These are phyloP conservation scores for Enteromius thamalakanensis DNA, from an alignment of 2,797 vertebrate genomes.

Conservation along the genomic window DNA sequence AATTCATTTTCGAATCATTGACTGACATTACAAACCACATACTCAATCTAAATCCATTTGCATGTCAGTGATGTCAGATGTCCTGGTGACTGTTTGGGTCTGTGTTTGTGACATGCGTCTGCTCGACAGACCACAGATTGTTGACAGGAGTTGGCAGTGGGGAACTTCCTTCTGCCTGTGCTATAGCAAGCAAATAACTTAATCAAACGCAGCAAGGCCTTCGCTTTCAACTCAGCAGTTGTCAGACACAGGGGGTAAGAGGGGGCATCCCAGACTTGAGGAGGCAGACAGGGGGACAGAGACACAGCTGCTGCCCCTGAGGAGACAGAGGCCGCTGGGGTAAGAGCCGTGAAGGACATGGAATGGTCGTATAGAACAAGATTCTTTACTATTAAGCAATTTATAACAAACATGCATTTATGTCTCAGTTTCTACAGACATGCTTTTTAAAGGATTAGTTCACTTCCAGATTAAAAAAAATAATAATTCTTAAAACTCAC, in stretches of 20 bases:
- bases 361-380: constrained; percentile 6
- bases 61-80: constrained; percentile 13
- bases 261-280: constrained; percentile 34
- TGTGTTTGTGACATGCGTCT: constrained; percentile 22
- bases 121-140: constrained; percentile 60
- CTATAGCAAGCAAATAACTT: constrained; percentile 80
- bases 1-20: neutral
- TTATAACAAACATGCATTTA: neutral
- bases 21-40: neutral
- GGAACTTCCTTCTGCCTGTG: constrained; percentile 74
- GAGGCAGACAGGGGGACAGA: constrained; percentile 32
- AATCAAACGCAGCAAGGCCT: constrained; percentile 74
- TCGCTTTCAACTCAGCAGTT: constrained; percentile 65
- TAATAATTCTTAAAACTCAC: neutral
- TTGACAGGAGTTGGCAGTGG: constrained; percentile 70
- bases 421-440: neutral
- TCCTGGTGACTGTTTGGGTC: neutral
- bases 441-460: constrained; percentile 2
- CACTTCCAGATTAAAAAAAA: neutral
- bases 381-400: neutral
- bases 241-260: constrained; percentile 36
- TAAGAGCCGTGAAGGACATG: constrained; percentile 20
- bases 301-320: constrained; percentile 47
- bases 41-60: neutral
- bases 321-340: constrained; percentile 31